A percentile compares a stretch with the other conserved stretches of the same genome.
These are phyloP conservation scores for Tryphoninae sp. DNA, from an alignment of 2,888 invertebrate species.

Conservation along the genomic window DNA sequence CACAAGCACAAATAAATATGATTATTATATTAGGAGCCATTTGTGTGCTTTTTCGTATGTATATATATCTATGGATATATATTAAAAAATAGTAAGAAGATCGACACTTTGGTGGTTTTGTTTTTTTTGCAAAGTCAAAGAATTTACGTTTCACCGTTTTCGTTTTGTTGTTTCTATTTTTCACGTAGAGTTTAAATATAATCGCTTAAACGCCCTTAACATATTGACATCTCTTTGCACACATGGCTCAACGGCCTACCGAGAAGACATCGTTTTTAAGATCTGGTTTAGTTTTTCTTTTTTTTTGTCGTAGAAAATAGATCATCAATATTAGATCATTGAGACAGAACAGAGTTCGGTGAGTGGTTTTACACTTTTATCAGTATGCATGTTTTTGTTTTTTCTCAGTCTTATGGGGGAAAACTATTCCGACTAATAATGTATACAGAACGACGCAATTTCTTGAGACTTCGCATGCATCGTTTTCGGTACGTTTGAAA, in stretches of 20 bases:
- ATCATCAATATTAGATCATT: constrained; percentile 24
- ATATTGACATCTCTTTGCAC: neutral
- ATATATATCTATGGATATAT: constrained; percentile 39
- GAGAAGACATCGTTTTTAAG: constrained; percentile 42
- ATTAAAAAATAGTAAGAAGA: constrained; percentile 59
- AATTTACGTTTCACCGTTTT: constrained; percentile 47
- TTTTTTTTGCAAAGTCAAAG: constrained; percentile 44
- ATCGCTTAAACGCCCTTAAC: neutral
- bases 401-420: constrained; percentile 71
- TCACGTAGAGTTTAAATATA: neutral
- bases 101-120: constrained; percentile 71
- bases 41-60: constrained; percentile 49
- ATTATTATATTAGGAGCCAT: constrained; percentile 72
- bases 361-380: constrained; percentile 54
- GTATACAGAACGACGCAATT: constrained; percentile 4
- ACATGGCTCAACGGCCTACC: neutral
- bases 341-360: constrained; percentile 16
- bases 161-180: constrained; percentile 17
- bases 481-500: neutral
- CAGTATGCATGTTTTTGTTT: constrained; percentile 63
- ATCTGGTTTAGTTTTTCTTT: constrained; percentile 26
- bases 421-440: constrained; percentile 37
- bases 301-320: constrained; percentile 46
- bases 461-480: neutral
- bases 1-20: constrained; percentile 70